Conservation (phyloP, 2,888 invertebrate genomes). For the Polymixis flavicincta region DNA sequence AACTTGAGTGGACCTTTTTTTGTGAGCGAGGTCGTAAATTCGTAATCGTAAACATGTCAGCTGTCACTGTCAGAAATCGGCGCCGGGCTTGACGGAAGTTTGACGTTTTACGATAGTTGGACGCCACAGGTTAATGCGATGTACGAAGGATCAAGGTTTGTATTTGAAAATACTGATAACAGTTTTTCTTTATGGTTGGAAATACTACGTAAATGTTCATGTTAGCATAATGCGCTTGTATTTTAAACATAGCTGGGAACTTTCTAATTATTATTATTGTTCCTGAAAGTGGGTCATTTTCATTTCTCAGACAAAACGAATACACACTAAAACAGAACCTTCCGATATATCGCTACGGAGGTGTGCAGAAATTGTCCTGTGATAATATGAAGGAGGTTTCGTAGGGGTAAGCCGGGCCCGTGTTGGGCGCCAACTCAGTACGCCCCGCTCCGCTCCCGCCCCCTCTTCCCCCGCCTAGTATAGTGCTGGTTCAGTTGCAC, state of each 20-base stretch:
- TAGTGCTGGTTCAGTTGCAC: conserved; percentile 80
- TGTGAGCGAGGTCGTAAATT: too few species aligned
- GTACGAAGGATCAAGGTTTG: conserved; percentile 10
- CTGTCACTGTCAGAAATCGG: too few species aligned
- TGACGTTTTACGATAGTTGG: too few species aligned
- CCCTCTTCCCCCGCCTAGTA: conserved; percentile 64
- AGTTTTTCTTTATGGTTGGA: neutral
- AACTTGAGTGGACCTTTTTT: too few species aligned
- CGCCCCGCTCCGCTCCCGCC: conserved; percentile 76
- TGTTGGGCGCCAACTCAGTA: conserved; percentile 79
- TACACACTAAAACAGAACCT: conserved; percentile 54
- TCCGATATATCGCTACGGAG: conserved; percentile 74
- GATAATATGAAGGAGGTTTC: conserved; percentile 84
- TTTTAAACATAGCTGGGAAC: conserved; percentile 7
- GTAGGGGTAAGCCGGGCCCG: conserved; percentile 76
- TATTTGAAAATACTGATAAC: conserved; percentile 7
- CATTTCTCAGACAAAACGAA: conserved; percentile 29
- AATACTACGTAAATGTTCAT: neutral
- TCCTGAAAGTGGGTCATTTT: conserved; percentile 11
- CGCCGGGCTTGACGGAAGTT: too few species aligned
- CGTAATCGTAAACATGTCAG: too few species aligned
- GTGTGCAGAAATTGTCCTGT: conserved; percentile 85
- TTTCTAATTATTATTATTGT: neutral
- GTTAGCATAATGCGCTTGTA: neutral
- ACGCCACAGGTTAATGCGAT: too few species aligned